phyloP scores from a whole-genome alignment of 2,797 vertebrate genomes.

The Mustela erminea region DNA sequence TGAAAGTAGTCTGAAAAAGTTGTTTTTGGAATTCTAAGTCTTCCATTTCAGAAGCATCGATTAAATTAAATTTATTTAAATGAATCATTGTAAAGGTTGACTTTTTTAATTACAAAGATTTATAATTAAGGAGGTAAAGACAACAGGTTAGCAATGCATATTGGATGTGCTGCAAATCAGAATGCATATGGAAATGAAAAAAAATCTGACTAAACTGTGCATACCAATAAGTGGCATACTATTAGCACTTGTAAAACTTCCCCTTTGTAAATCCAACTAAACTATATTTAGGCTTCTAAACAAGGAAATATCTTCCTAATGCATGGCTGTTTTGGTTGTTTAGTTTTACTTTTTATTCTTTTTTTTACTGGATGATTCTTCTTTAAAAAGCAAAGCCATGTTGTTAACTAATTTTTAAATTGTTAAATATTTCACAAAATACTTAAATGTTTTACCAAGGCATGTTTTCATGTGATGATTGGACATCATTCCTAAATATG shows the following conservation, averaged over 20 bases:
- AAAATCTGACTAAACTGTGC: conserved; percentile 67
- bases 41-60: conserved; percentile 26
- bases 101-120: conserved; percentile 72
- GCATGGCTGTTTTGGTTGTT: not conserved
- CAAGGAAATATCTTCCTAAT: conserved; percentile 63
- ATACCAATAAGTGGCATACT: conserved; percentile 65
- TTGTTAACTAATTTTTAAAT: conserved; percentile 64
- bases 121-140: conserved; percentile 51
- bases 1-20: conserved; percentile 1
- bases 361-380: not conserved
- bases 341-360: not conserved
- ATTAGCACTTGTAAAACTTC: conserved; percentile 79
- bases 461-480: not conserved
- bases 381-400: not conserved
- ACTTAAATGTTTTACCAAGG: conserved; percentile 17
- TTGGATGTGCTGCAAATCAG: conserved; percentile 67
- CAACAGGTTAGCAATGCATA: conserved; percentile 71
- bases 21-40: conserved; percentile 43
- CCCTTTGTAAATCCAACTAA: conserved; percentile 71
- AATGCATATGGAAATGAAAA: conserved; percentile 76
- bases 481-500: conserved; percentile 41
- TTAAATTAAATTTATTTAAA: conserved; percentile 70
- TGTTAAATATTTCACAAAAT: not conserved
- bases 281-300: conserved; percentile 78
- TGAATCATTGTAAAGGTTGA: conserved; percentile 67